These are phyloP conservation scores for Cylloceria caligata DNA, from an alignment of 2,888 invertebrate genomes.

Conservation along the genomic window DNA sequence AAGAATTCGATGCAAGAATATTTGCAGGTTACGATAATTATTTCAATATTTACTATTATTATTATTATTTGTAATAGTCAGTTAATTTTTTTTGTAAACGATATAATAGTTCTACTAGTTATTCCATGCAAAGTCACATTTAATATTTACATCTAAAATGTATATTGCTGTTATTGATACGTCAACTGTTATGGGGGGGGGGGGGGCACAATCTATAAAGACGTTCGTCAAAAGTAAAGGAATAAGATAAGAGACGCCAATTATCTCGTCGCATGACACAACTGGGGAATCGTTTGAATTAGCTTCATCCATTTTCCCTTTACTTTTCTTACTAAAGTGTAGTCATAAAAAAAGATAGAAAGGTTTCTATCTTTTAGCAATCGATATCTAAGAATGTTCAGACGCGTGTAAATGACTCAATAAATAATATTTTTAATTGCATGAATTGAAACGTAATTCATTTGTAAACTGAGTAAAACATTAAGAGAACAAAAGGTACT, in stretches of 20 bases:
- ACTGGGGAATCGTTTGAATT: not conserved
- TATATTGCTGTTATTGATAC: not conserved
- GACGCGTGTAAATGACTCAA: no score
- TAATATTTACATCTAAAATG: not conserved
- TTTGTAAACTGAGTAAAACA: no score
- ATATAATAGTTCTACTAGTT: not conserved
- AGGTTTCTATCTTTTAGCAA: no score
- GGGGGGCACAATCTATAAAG: not conserved
- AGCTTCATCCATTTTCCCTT: not conserved
- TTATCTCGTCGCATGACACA: slow-evolving; percentile 1
- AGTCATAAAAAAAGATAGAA: no score
- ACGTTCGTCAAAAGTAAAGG: not conserved
- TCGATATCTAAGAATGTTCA: no score
- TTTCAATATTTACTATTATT: not conserved
- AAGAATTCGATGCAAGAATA: no score
- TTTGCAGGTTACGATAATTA: not conserved
- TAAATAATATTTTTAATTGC: no score
- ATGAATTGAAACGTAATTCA: no score
- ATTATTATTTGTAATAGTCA: no score
- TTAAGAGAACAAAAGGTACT: no score
- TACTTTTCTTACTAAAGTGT: not conserved
- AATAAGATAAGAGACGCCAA: not conserved
- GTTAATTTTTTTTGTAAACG: not conserved
- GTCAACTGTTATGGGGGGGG: not conserved
- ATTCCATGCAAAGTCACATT: not conserved